A percentile compares a stretch with the other conserved stretches of the same genome.
Conservation (phyloP, 2,113 vertebrate species). For the Rhinolophus sinicus region DNA sequence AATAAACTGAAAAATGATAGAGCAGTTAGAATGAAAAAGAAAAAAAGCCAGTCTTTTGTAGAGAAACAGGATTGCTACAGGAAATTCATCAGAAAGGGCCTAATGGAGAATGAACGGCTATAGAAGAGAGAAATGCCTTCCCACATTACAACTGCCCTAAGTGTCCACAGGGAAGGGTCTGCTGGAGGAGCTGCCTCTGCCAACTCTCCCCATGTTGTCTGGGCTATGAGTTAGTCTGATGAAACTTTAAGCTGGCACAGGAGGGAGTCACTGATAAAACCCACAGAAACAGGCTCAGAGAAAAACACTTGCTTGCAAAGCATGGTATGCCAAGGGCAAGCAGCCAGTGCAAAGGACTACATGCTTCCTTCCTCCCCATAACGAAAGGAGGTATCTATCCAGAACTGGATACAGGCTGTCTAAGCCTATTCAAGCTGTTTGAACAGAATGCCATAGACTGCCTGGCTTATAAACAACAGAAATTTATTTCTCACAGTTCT, state of each 20-base stretch:
- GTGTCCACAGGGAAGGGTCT: not conserved
- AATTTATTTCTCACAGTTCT: not conserved
- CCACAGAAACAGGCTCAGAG: not conserved
- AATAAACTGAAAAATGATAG: conserved; percentile 24
- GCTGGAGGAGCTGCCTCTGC: not conserved
- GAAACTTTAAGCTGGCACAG: not conserved
- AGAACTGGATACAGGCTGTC: not conserved
- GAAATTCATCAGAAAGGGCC: not conserved
- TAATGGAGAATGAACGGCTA: not conserved
- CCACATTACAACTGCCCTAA: not conserved
- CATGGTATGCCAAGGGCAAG: not conserved
- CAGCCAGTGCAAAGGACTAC: not conserved
- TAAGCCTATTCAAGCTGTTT: not conserved
- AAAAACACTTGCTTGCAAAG: not conserved
- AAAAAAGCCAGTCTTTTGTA: not conserved
- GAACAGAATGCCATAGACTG: not conserved
- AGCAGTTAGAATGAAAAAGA: not conserved
- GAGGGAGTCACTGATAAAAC: not conserved
- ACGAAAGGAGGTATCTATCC: not conserved
- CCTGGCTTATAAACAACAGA: not conserved
- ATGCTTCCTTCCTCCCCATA: not conserved
- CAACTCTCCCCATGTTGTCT: not conserved
- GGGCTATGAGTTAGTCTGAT: not conserved
- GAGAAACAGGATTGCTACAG: not conserved
- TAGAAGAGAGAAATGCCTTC: not conserved